A percentile compares a stretch with the other conserved stretches of the same genome.
These are phyloP conservation scores for Allophyes oxyacanthae DNA, from an alignment of 2,888 invertebrate genomes.

Conservation along the genomic window DNA sequence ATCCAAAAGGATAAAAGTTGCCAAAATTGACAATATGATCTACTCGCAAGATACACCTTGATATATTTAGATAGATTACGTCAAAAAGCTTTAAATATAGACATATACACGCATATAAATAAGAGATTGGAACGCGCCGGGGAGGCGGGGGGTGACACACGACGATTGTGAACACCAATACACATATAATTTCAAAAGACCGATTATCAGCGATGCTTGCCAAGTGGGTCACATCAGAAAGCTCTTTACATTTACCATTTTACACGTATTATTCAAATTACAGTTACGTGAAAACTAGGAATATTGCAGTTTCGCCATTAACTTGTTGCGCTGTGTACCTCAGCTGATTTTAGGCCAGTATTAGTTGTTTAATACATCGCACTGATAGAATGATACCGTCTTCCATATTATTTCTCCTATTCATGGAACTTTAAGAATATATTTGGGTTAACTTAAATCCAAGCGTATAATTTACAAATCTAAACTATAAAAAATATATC, in stretches of 20 bases:
- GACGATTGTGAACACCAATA: conserved; percentile 63
- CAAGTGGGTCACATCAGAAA: conserved; percentile 25
- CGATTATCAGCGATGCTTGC: conserved; percentile 20
- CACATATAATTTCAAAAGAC: conserved; percentile 58
- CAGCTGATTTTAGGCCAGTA: conserved; percentile 52
- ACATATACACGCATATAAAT: conserved; percentile 39
- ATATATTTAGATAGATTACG: conserved; percentile 45
- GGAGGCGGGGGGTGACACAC: conserved; percentile 26
- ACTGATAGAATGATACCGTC: conserved; percentile 14
- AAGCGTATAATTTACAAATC: conserved; percentile 9
- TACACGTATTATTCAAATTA: conserved; percentile 23
- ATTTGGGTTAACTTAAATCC: neutral
- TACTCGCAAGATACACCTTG: conserved; percentile 39
- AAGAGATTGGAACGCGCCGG: conserved; percentile 13
- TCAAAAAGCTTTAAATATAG: conserved; percentile 55
- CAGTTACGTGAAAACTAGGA: neutral
- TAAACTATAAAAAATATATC: conserved; percentile 34
- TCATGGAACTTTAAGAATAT: conserved; percentile 1
- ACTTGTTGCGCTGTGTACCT: conserved; percentile 29
- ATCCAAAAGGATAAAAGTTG: conserved; percentile 47
- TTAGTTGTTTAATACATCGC: conserved; percentile 20
- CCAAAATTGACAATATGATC: conserved; percentile 43
- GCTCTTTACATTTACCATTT: conserved; percentile 42
- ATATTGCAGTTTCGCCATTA: conserved; percentile 1
- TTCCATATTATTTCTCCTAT: neutral